A percentile compares a stretch with the other conserved stretches of the same genome.
These are phyloP conservation scores for Trichosurus vulpecula DNA, from an alignment of 2,797 vertebrate species.

Conservation along the genomic window DNA sequence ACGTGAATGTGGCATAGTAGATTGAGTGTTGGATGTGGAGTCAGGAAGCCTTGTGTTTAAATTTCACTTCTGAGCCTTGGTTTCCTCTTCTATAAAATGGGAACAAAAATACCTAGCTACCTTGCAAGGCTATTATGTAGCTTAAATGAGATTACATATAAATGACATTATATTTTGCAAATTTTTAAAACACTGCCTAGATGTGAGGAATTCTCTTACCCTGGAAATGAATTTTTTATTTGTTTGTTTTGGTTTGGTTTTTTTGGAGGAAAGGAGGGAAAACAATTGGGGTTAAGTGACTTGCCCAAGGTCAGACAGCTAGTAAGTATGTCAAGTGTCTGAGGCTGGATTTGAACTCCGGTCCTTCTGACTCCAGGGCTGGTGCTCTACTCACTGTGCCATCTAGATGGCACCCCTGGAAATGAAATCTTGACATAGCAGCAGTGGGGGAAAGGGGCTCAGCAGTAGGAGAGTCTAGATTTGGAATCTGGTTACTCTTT, in stretches of 20 bases:
- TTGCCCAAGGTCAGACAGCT: too few relatives aligned
- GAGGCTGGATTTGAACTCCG: too few relatives aligned
- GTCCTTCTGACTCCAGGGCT: too few relatives aligned
- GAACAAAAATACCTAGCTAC: background rate
- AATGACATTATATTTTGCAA: background rate
- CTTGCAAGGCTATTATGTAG: background rate
- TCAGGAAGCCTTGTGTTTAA: background rate
- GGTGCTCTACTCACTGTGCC: too few relatives aligned
- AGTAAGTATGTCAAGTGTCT: too few relatives aligned
- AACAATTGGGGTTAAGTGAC: too few relatives aligned
- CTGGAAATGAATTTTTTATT: too few relatives aligned
- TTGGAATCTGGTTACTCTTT: background rate
- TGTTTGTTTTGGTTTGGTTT: too few relatives aligned
- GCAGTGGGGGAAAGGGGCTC: background rate
- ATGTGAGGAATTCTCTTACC: background rate
- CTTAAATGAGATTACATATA: background rate
- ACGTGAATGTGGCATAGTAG: background rate
- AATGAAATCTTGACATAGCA: background rate
- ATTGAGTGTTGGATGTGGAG: background rate
- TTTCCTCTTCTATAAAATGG: background rate
- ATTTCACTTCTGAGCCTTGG: background rate
- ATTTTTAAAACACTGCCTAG: background rate
- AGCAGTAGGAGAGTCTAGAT: background rate
- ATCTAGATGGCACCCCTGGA: too few relatives aligned
- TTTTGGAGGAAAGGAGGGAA: too few relatives aligned